phyloP scores from a whole-genome alignment of 2,797 vertebrate genomes.

The Glyptemys insculpta region DNA sequence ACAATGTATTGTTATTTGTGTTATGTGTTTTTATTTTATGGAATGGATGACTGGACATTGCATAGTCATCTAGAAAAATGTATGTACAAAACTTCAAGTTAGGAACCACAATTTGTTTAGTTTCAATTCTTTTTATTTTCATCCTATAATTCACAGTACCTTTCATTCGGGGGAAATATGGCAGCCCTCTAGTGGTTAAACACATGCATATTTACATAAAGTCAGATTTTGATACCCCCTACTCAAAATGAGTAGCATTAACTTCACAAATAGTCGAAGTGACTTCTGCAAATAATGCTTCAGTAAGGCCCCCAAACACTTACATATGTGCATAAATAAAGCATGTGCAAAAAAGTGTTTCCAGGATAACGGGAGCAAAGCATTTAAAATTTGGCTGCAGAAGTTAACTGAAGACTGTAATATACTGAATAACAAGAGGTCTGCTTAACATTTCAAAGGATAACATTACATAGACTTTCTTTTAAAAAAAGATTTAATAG shows the following conservation, averaged over 20 bases:
- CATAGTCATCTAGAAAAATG: not conserved
- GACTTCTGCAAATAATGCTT: not conserved
- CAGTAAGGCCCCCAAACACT: not conserved
- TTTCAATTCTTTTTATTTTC: not conserved
- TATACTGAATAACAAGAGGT: not conserved
- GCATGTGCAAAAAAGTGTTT: not conserved
- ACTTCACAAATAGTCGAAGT: not conserved
- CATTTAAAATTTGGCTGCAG: not conserved
- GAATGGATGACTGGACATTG: not conserved
- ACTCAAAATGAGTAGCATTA: not conserved
- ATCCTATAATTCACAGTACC: not conserved
- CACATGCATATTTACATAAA: not conserved
- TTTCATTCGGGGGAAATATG: not conserved
- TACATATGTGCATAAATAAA: not conserved
- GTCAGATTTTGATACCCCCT: not conserved
- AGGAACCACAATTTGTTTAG: not conserved
- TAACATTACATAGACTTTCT: not conserved
- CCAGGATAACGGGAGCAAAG: not conserved
- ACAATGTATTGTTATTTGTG: not conserved
- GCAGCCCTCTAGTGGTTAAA: not conserved
- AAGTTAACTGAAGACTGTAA: not conserved
- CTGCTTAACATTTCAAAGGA: not conserved
- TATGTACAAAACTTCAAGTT: not conserved
- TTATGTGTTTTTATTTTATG: not conserved
- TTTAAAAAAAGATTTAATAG: not conserved